These are phyloP conservation scores for Zophobas morio DNA, from an alignment of 1,140 invertebrate species.

Conservation along the genomic window DNA sequence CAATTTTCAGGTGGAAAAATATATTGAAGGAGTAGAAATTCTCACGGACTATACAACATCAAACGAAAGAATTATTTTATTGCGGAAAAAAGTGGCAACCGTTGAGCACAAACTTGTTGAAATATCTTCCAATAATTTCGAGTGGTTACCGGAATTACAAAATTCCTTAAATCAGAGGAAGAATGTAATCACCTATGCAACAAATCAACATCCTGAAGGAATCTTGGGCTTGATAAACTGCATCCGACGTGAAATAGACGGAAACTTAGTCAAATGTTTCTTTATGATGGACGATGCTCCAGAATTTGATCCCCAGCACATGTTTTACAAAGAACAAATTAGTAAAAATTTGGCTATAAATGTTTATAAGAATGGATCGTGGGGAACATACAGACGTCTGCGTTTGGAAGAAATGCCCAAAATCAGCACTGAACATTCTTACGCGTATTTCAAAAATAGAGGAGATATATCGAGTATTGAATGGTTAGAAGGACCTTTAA, in stretches of 20 bases:
- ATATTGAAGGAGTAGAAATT: slow-evolving; percentile 45
- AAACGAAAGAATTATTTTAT: slow-evolving; percentile 67
- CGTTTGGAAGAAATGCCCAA: slow-evolving; percentile 59
- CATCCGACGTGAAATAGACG: slow-evolving; percentile 78
- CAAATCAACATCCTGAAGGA: slow-evolving; percentile 79
- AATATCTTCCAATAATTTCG: slow-evolving; percentile 23
- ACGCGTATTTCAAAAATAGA: slow-evolving; percentile 81
- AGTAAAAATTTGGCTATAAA: slow-evolving; percentile 78
- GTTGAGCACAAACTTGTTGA: slow-evolving; percentile 8
- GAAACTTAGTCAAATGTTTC: slow-evolving; percentile 74
- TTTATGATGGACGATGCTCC: slow-evolving; percentile 79
- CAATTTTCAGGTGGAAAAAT: slow-evolving; percentile 42
- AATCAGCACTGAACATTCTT: slow-evolving; percentile 77
- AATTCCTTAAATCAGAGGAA: slow-evolving; percentile 71
- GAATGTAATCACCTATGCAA: slow-evolving; percentile 73
- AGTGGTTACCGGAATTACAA: slow-evolving; percentile 72
- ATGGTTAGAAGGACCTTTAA: slow-evolving; percentile 82
- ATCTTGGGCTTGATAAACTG: slow-evolving; percentile 87
- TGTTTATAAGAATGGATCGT: slow-evolving; percentile 74
- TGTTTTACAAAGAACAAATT: slow-evolving; percentile 75
- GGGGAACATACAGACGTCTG: slow-evolving; percentile 74
- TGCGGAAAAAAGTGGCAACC: slow-evolving; percentile 28
- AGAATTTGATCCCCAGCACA: slow-evolving; percentile 74
- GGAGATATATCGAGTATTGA: slow-evolving; percentile 89
- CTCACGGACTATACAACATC: slow-evolving; percentile 56